Conservation (phyloP, 37 sponge, comb jelly and placozoan genomes). For the Beroe ovata region DNA sequence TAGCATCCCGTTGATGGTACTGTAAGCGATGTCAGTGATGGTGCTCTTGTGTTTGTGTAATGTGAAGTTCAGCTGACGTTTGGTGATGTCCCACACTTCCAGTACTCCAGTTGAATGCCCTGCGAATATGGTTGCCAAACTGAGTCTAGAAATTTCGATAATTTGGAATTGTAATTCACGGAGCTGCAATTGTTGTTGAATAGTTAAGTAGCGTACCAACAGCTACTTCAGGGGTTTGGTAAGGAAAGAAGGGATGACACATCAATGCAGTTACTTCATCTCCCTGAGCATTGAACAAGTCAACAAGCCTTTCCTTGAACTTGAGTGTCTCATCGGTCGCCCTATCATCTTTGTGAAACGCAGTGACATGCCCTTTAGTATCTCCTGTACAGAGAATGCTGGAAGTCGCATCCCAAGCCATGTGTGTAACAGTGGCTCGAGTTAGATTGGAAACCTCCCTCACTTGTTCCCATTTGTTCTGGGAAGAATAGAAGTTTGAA, state of each 20-base stretch:
- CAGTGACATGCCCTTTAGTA: conserved; percentile 1
- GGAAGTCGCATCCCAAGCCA: conserved; percentile 3
- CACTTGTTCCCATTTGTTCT: neutral
- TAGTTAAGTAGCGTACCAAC: conserved; percentile 17
- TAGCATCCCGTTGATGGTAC: conserved; percentile 28
- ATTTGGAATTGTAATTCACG: too few species aligned
- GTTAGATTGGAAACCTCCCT: neutral
- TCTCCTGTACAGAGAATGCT: neutral
- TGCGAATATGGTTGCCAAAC: too few species aligned
- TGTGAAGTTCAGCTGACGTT: neutral
- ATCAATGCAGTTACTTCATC: conserved; percentile 9
- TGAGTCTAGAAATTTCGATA: too few species aligned
- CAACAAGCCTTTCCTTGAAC: neutral
- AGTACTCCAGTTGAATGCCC: conserved; percentile 7
- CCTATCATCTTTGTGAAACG: neutral
- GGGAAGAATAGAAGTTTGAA: too few species aligned
- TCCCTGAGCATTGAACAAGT: neutral
- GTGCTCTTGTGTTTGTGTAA: conserved; percentile 3
- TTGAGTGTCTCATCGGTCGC: neutral
- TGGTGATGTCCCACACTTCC: conserved; percentile 5
- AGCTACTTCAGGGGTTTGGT: conserved; percentile 15
- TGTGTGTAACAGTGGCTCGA: neutral
- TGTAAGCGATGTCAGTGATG: conserved; percentile 36
- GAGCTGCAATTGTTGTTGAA: too few species aligned
- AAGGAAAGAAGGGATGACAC: conserved; percentile 7